Conservation (phyloP, 1,140 invertebrate genomes). For the Eupeodes corollae region DNA sequence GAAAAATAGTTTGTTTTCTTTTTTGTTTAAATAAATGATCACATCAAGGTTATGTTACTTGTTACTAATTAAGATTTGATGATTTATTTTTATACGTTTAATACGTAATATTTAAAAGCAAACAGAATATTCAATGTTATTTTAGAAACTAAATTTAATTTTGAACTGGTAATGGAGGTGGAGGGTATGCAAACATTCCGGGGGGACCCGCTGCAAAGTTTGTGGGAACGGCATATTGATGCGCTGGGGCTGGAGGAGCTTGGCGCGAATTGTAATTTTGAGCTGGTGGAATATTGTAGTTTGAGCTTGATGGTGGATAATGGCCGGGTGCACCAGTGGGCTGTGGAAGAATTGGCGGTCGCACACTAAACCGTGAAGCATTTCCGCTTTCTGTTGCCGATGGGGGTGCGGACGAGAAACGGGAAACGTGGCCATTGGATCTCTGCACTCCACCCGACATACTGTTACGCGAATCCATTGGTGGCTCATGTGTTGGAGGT, state of each 20-base stretch:
- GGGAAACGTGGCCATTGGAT: constrained; percentile 5
- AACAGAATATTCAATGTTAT: too few relatives aligned
- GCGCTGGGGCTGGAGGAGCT: constrained; percentile 12
- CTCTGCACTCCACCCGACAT: constrained; percentile 1
- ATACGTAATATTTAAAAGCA: too few relatives aligned
- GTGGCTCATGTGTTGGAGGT: constrained; percentile 4
- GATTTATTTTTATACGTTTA: too few relatives aligned
- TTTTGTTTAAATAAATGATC: too few relatives aligned
- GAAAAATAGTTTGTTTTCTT: too few relatives aligned
- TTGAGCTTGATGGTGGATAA: constrained; percentile 6
- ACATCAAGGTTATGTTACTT: too few relatives aligned
- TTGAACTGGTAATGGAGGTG: constrained; percentile 33
- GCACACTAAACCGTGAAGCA: neutral
- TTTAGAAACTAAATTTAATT: constrained; percentile 16
- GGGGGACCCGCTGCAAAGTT: constrained; percentile 7
- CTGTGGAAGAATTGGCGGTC: constrained; percentile 1
- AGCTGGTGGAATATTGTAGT: constrained; percentile 2
- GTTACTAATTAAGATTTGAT: too few relatives aligned
- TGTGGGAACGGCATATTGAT: constrained; percentile 18
- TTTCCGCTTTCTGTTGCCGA: neutral
- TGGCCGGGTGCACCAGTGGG: neutral
- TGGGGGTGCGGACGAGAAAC: constrained; percentile 7
- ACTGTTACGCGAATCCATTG: neutral
- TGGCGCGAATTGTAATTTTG: constrained; percentile 16
- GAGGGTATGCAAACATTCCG: constrained; percentile 26